Percentiles rank a stretch among this genome's conserved stretches.
Evolutionary conservation across 2,888 invertebrate species (phyloP).

Genomic region (Latrodectus elegans): DNA sequence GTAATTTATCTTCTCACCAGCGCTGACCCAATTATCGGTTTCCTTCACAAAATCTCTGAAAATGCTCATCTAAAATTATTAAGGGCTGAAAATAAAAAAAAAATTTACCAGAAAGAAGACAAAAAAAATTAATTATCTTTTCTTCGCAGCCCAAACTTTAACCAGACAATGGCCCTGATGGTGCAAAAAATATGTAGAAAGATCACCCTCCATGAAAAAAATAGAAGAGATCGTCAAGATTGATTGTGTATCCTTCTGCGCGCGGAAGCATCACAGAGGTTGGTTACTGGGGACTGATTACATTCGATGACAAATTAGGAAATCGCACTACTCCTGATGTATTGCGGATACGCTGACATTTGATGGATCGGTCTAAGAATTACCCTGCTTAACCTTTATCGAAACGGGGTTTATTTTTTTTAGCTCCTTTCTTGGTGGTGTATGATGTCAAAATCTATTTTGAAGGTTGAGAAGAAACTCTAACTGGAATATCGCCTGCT

Average conservation of each 20-base stretch:
- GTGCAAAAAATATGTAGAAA: constrained; percentile 2
- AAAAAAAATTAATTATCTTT: constrained; percentile 29
- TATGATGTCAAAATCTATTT: neutral
- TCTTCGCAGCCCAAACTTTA: neutral
- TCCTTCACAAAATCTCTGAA: neutral
- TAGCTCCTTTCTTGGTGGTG: neutral
- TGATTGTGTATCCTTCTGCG: constrained; percentile 33
- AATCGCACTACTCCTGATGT: constrained; percentile 25
- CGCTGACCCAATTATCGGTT: neutral
- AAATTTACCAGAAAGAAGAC: neutral
- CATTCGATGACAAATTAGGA: constrained; percentile 57
- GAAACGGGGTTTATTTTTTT: constrained; percentile 10
- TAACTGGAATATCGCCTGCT: neutral
- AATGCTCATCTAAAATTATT: neutral
- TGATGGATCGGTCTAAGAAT: constrained; percentile 46
- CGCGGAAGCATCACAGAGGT: constrained; percentile 8
- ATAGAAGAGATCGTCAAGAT: constrained; percentile 36
- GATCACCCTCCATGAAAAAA: neutral
- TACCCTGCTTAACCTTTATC: constrained; percentile 53
- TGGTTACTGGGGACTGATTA: constrained; percentile 46
- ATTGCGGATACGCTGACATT: constrained; percentile 32
- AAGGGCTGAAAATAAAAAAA: neutral
- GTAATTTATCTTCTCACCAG: neutral
- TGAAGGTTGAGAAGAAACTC: neutral
- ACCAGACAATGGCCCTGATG: neutral